Evolutionary conservation across 2,888 invertebrate species (phyloP).

Genomic region (Sminthurinus aureus): DNA sequence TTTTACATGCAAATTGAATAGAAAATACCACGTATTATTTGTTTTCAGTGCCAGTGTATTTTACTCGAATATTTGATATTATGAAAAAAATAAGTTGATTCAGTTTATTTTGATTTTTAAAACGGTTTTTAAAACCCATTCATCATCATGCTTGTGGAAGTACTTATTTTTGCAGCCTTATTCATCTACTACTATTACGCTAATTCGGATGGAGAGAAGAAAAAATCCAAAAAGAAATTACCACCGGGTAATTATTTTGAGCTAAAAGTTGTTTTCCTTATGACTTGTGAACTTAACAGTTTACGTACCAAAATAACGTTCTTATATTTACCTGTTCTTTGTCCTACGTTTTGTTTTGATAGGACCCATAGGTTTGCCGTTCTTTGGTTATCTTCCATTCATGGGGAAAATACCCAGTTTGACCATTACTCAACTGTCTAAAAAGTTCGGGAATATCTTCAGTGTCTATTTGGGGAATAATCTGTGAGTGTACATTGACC

Average conservation of each 20-base stretch:
- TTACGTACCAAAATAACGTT: background rate
- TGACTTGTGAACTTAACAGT: background rate
- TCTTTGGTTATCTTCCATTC: conserved; percentile 56
- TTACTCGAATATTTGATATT: no score
- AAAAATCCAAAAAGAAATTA: background rate
- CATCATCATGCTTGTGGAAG: conserved; percentile 12
- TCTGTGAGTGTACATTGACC: conserved; percentile 38
- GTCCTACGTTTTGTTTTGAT: background rate
- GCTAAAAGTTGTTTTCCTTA: background rate
- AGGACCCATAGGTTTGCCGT: conserved; percentile 52
- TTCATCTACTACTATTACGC: conserved; percentile 14
- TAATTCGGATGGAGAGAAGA: background rate
- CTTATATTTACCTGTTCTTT: no score
- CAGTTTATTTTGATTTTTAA: no score
- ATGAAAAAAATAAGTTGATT: no score
- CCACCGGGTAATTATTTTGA: conserved; percentile 20
- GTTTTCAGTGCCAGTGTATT: no score
- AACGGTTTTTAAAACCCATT: no score
- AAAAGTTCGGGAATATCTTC: conserved; percentile 54
- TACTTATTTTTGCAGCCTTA: background rate
- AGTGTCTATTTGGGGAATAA: conserved; percentile 50
- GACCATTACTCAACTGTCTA: conserved; percentile 51
- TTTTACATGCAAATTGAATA: no score
- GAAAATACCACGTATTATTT: no score
- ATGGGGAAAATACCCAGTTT: conserved; percentile 53